phyloP scores from a whole-genome alignment of 2,888 invertebrate species.

The Disparrhopalites patrizii region DNA sequence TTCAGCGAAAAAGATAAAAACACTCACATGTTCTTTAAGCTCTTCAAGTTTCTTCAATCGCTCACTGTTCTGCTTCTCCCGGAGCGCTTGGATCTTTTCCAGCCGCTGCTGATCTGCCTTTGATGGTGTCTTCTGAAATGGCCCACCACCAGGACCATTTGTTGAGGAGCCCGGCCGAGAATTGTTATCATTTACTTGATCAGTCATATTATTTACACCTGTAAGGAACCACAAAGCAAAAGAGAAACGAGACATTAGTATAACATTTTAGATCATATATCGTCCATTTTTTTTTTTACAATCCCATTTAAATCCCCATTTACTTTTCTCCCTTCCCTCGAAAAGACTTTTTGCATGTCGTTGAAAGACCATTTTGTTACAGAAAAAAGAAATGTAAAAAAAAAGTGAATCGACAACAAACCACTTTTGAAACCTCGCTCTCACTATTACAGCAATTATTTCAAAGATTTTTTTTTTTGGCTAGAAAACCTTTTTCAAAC shows the following conservation, averaged over 20 bases:
- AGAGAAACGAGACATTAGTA: not conserved
- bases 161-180: constrained; percentile 26
- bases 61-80: constrained; percentile 85
- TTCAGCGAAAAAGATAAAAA: no score
- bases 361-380: no score
- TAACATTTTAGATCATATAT: not conserved
- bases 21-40: constrained; percentile 67
- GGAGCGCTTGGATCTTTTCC: constrained; percentile 55
- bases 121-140: constrained; percentile 33
- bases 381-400: no score
- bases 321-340: no score
- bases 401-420: no score
- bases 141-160: not conserved
- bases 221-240: constrained; percentile 21
- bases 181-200: constrained; percentile 24
- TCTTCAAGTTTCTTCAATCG: constrained; percentile 83
- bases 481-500: no score
- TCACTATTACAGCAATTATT: no score
- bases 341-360: no score
- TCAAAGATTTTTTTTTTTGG: no score
- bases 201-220: constrained; percentile 45
- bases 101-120: constrained; percentile 50
- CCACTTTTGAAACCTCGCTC: no score
- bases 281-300: no score
- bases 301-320: no score